Percentiles rank a stretch among this genome's conserved stretches.
These are phyloP conservation scores for Ptilorrhoa leucosticta DNA, from an alignment of 2,113 vertebrate genomes.

Conservation along the genomic window DNA sequence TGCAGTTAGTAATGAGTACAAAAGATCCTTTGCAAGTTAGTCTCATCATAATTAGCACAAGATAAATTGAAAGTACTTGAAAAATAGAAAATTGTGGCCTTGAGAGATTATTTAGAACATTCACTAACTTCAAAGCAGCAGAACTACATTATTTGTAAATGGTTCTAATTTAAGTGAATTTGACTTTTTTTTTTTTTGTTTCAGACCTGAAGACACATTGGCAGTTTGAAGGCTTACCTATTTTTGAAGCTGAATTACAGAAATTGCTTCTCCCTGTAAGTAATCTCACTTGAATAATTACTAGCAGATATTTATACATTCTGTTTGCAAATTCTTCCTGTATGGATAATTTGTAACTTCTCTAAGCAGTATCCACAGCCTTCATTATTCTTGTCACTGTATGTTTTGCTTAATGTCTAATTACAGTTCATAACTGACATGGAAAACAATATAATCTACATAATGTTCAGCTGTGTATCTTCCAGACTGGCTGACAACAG, in stretches of 20 bases:
- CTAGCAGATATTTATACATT: neutral
- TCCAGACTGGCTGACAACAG: neutral
- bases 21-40: neutral
- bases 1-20: neutral
- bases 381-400: neutral
- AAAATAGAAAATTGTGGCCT: neutral
- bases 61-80: neutral
- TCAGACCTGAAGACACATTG: neutral
- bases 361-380: neutral
- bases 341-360: neutral
- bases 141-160: neutral
- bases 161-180: neutral
- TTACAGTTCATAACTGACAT: constrained; percentile 15
- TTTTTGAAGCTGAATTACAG: neutral
- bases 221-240: neutral
- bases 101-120: neutral
- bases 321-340: neutral
- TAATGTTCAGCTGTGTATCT: neutral
- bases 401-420: constrained; percentile 19
- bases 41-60: neutral
- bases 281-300: neutral
- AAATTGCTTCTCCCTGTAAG: neutral
- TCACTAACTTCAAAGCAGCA: neutral
- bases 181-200: neutral
- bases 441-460: constrained; percentile 16